Evolutionary conservation across 2,113 vertebrate species (phyloP), one percentile per base, ranked within the genome.

Genomic region (Pterocles orientalis): DNA sequence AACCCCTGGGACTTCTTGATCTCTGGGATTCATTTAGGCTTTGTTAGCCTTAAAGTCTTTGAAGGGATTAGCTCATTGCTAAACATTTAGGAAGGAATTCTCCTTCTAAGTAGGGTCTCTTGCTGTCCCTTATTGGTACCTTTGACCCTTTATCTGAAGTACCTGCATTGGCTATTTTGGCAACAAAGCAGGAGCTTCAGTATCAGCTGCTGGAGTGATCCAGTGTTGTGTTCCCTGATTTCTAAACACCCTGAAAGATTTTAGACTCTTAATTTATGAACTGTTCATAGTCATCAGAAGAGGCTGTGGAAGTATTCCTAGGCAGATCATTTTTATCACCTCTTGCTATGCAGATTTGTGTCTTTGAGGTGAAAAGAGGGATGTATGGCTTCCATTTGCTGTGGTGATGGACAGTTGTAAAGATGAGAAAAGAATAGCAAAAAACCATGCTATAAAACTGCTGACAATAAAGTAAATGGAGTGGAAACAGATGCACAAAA

Each of bases 331-430:
- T 95, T 90, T 73, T 85, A 72, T 79, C 54, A 58, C 3, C 3
- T 91, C 61, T 58, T 53, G 36, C 58, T 77, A 15, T 3, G 9
- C 1, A 18, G 65, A 18, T 15, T 91, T 90, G 9, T 56, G 61
- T 73, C 68, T 96, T 62, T 77, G 73, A 61, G 69, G 47, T 75
- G 76, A 82, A 96, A 90, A 76, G 88, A 71, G 58, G 82, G 84
- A 60, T 5, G 53, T 75, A 34, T 54, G 88, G 34, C 33, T 90
- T 92, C 79, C 71, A 82, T 96, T 92, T 95, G 45, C 92, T 17
- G 12, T n/a, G 15, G 36, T 86, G 73, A 48, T 93, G 83, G 86
- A 82, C 2, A 47, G 66, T 94, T 71, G 21, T 94, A 68, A 90
- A 94, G 47, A 80, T 19, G 51, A 94, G 56, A 69, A 79, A 92